Conservation (phyloP, 2,888 invertebrate genomes). For the Ornithoptera priamus region DNA sequence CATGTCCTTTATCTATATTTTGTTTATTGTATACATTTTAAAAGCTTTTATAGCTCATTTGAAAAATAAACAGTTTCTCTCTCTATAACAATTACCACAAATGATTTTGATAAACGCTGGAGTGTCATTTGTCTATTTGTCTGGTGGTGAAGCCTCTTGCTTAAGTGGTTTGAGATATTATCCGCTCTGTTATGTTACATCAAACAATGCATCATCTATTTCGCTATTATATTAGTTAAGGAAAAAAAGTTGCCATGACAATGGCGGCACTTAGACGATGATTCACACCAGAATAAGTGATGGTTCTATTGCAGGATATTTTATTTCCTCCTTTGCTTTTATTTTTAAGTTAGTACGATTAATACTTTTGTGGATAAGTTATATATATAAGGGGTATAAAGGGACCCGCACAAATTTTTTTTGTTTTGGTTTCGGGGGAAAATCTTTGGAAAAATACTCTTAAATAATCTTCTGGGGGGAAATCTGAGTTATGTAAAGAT, state of each 20-base stretch:
- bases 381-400: no score
- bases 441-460: no score
- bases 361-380: no score
- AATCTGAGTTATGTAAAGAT: no score
- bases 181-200: constrained; percentile 11
- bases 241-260: constrained; percentile 2
- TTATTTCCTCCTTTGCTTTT: neutral
- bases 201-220: constrained; percentile 12
- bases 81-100: constrained; percentile 8
- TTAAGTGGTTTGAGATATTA: constrained; percentile 22
- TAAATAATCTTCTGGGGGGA: no score
- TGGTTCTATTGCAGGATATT: neutral
- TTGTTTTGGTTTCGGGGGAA: no score
- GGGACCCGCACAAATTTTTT: no score
- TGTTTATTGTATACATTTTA: no score
- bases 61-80: constrained; percentile 5
- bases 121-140: constrained; percentile 33
- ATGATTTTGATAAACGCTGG: constrained; percentile 16
- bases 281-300: neutral
- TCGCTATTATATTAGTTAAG: constrained; percentile 7
- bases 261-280: neutral
- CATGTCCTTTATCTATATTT: no score
- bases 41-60: no score
- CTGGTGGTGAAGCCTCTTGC: constrained; percentile 20
- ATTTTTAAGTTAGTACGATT: no score